Evolutionary conservation across 2,888 invertebrate species (phyloP).

Genomic region (Orthonevra nobilis): DNA sequence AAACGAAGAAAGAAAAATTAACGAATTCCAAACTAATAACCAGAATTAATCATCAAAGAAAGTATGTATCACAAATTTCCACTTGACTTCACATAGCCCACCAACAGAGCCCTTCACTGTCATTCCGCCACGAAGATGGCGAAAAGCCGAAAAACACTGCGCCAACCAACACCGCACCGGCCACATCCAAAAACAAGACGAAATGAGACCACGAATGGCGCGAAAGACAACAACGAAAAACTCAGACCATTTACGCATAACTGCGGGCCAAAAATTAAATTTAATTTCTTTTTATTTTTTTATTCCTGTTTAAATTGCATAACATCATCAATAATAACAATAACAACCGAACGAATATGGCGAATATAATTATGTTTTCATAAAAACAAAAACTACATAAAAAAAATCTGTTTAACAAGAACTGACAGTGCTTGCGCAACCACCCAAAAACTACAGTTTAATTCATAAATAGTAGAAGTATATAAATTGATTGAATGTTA

Average conservation of each 20-base stretch:
- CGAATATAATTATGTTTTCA: slow-evolving; percentile 40
- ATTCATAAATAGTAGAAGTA: slow-evolving; percentile 26
- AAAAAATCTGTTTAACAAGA: slow-evolving; percentile 26
- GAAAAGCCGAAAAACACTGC: background rate
- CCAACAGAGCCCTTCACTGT: slow-evolving; percentile 56
- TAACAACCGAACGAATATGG: background rate
- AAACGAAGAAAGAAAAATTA: too few species aligned
- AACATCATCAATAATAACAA: slow-evolving; percentile 6
- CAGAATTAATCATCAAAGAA: slow-evolving; percentile 59
- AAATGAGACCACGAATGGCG: slow-evolving; percentile 2
- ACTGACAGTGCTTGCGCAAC: slow-evolving; percentile 45
- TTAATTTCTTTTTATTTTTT: slow-evolving; percentile 25
- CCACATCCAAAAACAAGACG: background rate
- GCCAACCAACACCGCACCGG: slow-evolving; percentile 6
- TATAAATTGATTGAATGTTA: slow-evolving; percentile 26
- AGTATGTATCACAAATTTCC: slow-evolving; percentile 59
- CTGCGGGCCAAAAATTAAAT: slow-evolving; percentile 22
- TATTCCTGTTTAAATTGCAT: slow-evolving; percentile 38
- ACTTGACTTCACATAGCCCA: slow-evolving; percentile 41
- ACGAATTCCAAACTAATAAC: slow-evolving; percentile 59
- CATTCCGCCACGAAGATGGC: background rate
- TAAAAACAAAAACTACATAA: slow-evolving; percentile 11
- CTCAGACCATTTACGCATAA: slow-evolving; percentile 52
- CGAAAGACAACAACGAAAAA: slow-evolving; percentile 30
- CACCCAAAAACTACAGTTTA: slow-evolving; percentile 30